Base-by-base conservation (phyloP, 1,140 invertebrate genomes). In the Hesperophylax magnus region DNA sequence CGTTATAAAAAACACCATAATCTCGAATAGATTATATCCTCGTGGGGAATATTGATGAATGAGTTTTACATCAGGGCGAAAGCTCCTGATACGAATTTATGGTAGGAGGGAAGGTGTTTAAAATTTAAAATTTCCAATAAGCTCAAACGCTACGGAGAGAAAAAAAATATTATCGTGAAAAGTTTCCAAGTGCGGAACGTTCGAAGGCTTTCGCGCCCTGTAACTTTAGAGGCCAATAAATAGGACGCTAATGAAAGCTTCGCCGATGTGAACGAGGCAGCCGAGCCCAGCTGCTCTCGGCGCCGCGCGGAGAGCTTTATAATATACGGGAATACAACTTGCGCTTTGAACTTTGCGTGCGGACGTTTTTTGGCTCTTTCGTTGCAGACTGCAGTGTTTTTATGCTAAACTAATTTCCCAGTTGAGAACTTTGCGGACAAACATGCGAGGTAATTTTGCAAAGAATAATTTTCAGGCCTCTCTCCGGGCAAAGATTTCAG, bases 141-240 rank as follows among this genome's bases (percentile, higher is more conserved):
- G 20, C 60, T 18, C 74, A 14, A 6, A 39, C 76, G 27, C 31
- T 34, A 14, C 54, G 56, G 47, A 39, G 63, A 14, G 18, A 15
- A 24, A 24, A 53, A 78, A 77, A 65, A 53, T n/a, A 63, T 52
- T 39, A 18, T 65, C 22, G 22, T 34, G 15, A 77, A 77, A 77
- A 65, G 56, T 67, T 63, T 34, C 7, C 60, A 52, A 63, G 39
- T 78, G 22, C 34, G 39, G 56, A 77, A 63, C 58, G 76, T 67
- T 54, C 77, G 63, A 65, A 58, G 63, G 63, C 60, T 67, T 63
- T 31, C 75, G 56, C 56, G 60, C 75, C 58, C 22, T 58, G 54
- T 77, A 81, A 81, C 76, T 78, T 81, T 77, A 69, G 76, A 74
- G 69, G 78, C 80, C 80, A 56, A 81, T 81, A 81, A 63, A 81